Base-by-base conservation (phyloP, 2,797 vertebrate genomes). In the Numenius phaeopus region DNA sequence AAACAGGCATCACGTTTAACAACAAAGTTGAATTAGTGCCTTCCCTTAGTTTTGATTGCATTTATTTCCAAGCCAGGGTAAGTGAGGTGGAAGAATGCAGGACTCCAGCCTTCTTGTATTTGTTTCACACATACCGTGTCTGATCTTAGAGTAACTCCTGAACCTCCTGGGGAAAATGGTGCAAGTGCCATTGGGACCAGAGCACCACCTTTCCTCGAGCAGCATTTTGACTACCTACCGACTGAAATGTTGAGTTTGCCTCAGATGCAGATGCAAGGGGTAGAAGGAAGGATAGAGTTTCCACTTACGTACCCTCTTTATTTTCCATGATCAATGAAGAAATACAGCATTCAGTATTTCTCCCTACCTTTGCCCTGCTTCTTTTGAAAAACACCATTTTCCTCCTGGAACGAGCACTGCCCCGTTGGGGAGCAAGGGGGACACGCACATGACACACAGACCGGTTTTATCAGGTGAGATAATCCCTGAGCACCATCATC, bases 71-170 rank as follows among this genome's bases (percentile, higher is more conserved):
- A 47, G 22, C 7, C 5, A 39, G 30, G 11, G 18, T 37, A 61
- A 52, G 22, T 3, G 24, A 88, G 16, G 20, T 69, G 11, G 42
- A 80, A 44, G 27, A 59, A 78, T 20, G 24, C 14, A 72, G 70
- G 39, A 11, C 27, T 73, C 30, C 27, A 62, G 0, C 16, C 27
- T 82, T 19, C 29, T 34, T 27, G 5, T 58, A 16, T 37, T 75
- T 49, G 9, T 75, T 88, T 90, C 29, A 15, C 17, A 17, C 4
- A 30, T 44, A 26, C 77, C 0, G 0, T 34, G 5, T 27, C n/a
- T 42, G 34, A 46, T 49, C 17, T 39, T 42, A 32, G 21, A 42
- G 23, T 24, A 76, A 59, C 5, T 30, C 18, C 65, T 72, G 54
- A 76, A 44, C 10, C 29, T 79, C 34, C 12, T 42, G 27, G 9